Evolutionary conservation across 92 coral and sea anemone species (phyloP).

Genomic region (Parazoanthus swiftii): DNA sequence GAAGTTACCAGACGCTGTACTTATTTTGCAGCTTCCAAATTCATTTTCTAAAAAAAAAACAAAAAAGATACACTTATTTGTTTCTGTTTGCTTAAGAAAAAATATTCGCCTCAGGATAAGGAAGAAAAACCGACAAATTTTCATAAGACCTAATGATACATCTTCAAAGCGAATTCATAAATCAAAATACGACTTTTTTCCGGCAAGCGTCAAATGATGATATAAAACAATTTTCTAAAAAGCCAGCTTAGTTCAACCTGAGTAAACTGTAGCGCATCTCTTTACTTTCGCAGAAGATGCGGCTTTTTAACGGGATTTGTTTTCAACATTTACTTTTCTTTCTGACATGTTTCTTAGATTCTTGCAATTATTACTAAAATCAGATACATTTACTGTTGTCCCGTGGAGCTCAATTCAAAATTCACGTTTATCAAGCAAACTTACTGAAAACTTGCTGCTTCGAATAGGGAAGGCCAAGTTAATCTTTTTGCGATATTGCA

Average conservation of each 20-base stretch:
- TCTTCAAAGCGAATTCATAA: constrained; percentile 20
- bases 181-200: constrained; percentile 12
- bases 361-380: background rate
- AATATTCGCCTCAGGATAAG: constrained; percentile 11
- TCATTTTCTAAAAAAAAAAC: background rate
- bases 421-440: background rate
- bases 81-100: constrained; percentile 6
- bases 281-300: background rate
- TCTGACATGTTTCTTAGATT: background rate
- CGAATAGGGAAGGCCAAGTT: background rate
- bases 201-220: constrained; percentile 3
- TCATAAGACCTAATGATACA: constrained; percentile 8
- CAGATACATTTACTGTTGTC: background rate
- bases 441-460: background rate
- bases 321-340: background rate
- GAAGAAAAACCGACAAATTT: constrained; percentile 15
- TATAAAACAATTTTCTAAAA: background rate
- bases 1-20: background rate
- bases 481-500: background rate
- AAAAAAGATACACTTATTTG: constrained; percentile 27
- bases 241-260: background rate
- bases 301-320: background rate
- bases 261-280: background rate
- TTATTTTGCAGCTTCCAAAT: background rate
- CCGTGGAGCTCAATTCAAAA: background rate